phyloP scores from a whole-genome alignment of 2,888 invertebrate species.

The Fabriciana adippe region DNA sequence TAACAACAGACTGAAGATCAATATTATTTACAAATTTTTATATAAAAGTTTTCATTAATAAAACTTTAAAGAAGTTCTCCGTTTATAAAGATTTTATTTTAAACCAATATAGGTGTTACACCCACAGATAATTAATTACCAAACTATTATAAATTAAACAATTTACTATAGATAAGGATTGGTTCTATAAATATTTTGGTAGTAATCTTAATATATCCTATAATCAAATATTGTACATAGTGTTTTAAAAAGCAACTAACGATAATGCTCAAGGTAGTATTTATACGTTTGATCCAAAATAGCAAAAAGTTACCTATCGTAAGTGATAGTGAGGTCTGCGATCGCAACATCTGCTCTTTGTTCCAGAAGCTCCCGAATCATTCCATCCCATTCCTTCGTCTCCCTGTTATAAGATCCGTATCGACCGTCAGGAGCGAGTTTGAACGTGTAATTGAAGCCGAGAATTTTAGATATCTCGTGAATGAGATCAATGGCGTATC shows the following conservation, averaged over 20 bases:
- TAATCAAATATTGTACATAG: no score
- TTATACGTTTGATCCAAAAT: slow-evolving; percentile 5
- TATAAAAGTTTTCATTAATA: background rate
- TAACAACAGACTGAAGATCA: background rate
- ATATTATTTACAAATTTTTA: no score
- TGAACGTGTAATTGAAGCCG: slow-evolving; percentile 94
- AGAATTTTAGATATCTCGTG: slow-evolving; percentile 94
- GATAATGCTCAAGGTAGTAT: no score
- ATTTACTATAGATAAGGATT: background rate
- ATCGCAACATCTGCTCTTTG: slow-evolving; percentile 97
- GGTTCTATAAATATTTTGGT: no score
- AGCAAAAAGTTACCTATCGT: slow-evolving; percentile 87
- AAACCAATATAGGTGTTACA: slow-evolving; percentile 7
- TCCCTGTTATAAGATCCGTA: slow-evolving; percentile 92
- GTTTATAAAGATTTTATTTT: slow-evolving; percentile 2
- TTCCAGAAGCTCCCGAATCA: slow-evolving; percentile 93
- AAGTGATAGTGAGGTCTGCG: slow-evolving; percentile 98
- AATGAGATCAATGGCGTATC: slow-evolving; percentile 96
- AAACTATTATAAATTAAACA: no score
- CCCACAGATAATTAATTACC: slow-evolving; percentile 15
- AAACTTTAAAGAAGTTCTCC: background rate
- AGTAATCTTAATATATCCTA: no score
- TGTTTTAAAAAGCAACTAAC: no score
- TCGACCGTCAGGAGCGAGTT: slow-evolving; percentile 91
- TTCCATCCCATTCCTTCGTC: slow-evolving; percentile 95